These are phyloP conservation scores for Mormyrus hasselquistii DNA, from an alignment of 2,797 vertebrate genomes.

Conservation along the genomic window DNA sequence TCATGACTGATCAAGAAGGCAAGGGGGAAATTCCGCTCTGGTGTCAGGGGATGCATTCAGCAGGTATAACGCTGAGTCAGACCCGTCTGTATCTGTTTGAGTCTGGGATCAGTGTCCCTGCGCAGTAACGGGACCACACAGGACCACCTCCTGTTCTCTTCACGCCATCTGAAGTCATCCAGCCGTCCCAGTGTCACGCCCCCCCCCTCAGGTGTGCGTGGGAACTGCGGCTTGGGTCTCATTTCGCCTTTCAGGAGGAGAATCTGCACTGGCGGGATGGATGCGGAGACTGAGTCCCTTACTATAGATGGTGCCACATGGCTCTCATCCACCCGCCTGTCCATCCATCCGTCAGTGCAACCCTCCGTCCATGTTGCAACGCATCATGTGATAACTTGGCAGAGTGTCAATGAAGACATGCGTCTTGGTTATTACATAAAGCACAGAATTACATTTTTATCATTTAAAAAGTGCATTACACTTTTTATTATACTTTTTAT, in stretches of 20 bases:
- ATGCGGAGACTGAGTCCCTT: background rate
- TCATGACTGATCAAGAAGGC: background rate
- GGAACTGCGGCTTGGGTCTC: background rate
- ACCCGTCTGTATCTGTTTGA: background rate
- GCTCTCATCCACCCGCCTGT: background rate
- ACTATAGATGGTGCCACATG: background rate
- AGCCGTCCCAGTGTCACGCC: background rate
- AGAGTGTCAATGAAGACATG: too few relatives aligned
- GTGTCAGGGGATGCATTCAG: background rate
- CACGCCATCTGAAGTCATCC: background rate
- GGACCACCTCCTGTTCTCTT: background rate
- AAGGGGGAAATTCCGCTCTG: background rate
- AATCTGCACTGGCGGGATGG: background rate
- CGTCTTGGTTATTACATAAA: background rate
- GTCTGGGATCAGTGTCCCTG: background rate
- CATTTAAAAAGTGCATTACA: background rate
- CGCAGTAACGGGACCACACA: background rate
- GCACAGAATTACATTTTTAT: background rate
- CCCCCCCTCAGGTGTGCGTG: background rate
- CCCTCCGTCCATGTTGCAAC: too few relatives aligned
- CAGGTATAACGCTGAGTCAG: background rate
- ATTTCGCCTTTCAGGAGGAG: background rate
- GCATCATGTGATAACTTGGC: too few relatives aligned
- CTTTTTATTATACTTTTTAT: too few relatives aligned
- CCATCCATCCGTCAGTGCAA: background rate